These are phyloP conservation scores for Beaufortia kweichowensis DNA, from an alignment of 2,113 vertebrate species.

Conservation along the genomic window DNA sequence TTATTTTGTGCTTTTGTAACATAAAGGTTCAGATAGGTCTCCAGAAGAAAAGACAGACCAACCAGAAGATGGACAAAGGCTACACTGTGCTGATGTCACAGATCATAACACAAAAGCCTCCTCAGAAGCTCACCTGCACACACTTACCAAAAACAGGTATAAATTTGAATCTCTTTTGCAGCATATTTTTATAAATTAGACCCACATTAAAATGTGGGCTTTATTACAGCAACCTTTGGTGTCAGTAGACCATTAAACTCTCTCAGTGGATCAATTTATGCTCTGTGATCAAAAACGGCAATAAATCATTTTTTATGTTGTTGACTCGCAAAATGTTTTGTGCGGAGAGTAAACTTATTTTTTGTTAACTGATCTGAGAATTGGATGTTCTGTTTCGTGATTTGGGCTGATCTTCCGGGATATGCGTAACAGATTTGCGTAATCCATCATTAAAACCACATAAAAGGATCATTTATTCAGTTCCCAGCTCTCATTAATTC, in stretches of 20 bases:
- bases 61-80: neutral
- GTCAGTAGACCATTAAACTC: neutral
- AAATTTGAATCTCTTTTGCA: neutral
- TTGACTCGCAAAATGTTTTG: neutral
- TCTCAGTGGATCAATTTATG: neutral
- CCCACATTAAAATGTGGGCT: neutral
- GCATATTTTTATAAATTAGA: neutral
- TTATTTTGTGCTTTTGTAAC: neutral
- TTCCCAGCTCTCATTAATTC: neutral
- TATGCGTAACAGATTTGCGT: neutral
- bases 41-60: neutral
- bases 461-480: neutral
- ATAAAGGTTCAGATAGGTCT: neutral
- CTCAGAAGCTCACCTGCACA: neutral
- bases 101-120: constrained; percentile 1
- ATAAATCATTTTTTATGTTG: constrained; percentile 33
- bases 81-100: neutral
- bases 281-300: constrained; percentile 7
- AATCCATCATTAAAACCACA: neutral
- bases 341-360: constrained; percentile 22
- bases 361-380: neutral
- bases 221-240: constrained; percentile 17
- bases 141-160: constrained; percentile 31
- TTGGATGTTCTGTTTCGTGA: neutral
- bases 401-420: neutral